These are phyloP conservation scores for Calliphora vicina DNA, from an alignment of 1,140 invertebrate genomes.

Conservation along the genomic window DNA sequence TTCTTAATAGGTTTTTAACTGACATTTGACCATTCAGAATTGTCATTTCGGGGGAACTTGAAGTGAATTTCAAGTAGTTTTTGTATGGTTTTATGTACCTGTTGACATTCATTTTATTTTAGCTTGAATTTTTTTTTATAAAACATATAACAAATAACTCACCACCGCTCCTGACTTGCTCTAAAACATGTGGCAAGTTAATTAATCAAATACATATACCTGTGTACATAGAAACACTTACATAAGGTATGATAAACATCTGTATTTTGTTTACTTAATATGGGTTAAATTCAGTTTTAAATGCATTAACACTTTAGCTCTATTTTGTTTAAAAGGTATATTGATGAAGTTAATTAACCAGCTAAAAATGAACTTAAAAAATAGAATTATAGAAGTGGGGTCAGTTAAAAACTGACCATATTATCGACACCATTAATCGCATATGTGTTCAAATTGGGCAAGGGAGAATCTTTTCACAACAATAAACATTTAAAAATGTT, in stretches of 20 bases:
- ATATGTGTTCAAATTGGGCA: too few relatives aligned
- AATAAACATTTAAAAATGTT: too few relatives aligned
- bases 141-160: background rate
- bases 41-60: background rate
- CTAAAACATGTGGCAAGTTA: background rate
- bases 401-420: too few relatives aligned
- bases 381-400: too few relatives aligned
- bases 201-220: background rate
- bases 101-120: background rate
- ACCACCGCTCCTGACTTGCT: conserved; percentile 10
- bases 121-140: background rate
- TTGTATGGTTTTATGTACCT: background rate
- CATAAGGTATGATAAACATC: background rate
- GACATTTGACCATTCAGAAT: background rate
- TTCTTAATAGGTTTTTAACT: background rate
- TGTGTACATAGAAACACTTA: background rate
- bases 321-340: too few relatives aligned
- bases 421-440: too few relatives aligned
- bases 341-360: too few relatives aligned
- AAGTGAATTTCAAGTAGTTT: background rate
- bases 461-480: too few relatives aligned
- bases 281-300: background rate
- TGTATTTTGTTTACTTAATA: background rate
- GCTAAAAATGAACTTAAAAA: too few relatives aligned
- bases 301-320: too few relatives aligned